Conservation (phyloP, 1,140 invertebrate species). For the Pararge aegeria region DNA sequence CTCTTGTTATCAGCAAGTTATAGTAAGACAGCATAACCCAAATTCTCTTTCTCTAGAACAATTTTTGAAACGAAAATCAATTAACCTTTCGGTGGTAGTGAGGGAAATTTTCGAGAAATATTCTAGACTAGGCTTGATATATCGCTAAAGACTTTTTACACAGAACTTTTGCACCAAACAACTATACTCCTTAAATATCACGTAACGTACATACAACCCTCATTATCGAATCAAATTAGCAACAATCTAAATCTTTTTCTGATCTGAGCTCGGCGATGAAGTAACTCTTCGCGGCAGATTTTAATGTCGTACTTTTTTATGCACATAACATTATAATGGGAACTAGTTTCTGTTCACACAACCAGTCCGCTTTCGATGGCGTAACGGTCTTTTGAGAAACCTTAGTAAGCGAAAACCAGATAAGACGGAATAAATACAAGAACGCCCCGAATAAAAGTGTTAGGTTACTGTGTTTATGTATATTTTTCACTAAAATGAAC, state of each 20-base stretch:
- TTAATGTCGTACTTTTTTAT: conserved; percentile 33
- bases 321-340: conserved; percentile 31
- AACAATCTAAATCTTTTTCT: background rate
- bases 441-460: background rate
- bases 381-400: conserved; percentile 30
- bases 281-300: conserved; percentile 19
- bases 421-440: conserved; percentile 3
- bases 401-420: conserved; percentile 11
- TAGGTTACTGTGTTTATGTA: background rate
- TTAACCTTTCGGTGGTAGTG: too few species aligned
- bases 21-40: too few species aligned
- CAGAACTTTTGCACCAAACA: too few species aligned
- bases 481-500: background rate
- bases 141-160: too few species aligned
- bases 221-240: background rate
- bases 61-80: too few species aligned
- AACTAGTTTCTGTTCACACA: conserved; percentile 36
- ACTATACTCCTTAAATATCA: too few species aligned
- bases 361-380: conserved; percentile 29
- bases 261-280: conserved; percentile 7
- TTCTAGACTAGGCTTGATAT: too few species aligned
- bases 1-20: too few species aligned
- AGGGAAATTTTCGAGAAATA: too few species aligned
- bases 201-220: background rate
- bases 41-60: too few species aligned